phyloP scores from a whole-genome alignment of 1,140 invertebrate species.

The Orius laevigatus region DNA sequence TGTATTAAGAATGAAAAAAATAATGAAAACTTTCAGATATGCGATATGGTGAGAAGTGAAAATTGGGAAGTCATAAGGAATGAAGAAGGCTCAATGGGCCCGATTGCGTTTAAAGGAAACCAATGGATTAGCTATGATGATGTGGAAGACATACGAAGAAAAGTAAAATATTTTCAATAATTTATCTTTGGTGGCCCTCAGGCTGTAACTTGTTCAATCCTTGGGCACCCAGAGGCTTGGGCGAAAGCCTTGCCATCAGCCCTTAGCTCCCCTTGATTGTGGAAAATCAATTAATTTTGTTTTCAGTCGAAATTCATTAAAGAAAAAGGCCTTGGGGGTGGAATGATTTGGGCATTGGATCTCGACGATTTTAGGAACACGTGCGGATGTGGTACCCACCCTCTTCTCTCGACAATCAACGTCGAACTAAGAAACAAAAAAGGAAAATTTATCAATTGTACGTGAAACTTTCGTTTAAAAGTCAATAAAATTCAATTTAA shows the following conservation, averaged over 20 bases:
- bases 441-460: no score
- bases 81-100: slow-evolving; percentile 11
- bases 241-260: no score
- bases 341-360: slow-evolving; percentile 81
- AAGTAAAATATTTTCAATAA: slow-evolving; percentile 21
- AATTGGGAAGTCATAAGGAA: slow-evolving; percentile 13
- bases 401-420: slow-evolving; percentile 18
- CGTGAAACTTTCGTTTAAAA: no score
- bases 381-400: slow-evolving; percentile 20
- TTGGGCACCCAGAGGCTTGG: no score
- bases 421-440: no score
- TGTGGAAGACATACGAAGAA: slow-evolving; percentile 35
- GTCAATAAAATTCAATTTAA: no score
- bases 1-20: no score
- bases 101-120: slow-evolving; percentile 27
- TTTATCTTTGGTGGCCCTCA: no score
- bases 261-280: no score
- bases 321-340: slow-evolving; percentile 56
- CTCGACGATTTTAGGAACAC: slow-evolving; percentile 65
- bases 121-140: slow-evolving; percentile 55
- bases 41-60: slow-evolving; percentile 10
- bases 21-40: slow-evolving; percentile 16
- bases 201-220: no score
- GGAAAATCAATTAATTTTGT: no score
- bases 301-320: slow-evolving; percentile 37